Evolutionary conservation across 2,113 vertebrate species (phyloP), one percentile per base, ranked within the genome.

Genomic region (Sinocyclocheilus maitianheensis): DNA sequence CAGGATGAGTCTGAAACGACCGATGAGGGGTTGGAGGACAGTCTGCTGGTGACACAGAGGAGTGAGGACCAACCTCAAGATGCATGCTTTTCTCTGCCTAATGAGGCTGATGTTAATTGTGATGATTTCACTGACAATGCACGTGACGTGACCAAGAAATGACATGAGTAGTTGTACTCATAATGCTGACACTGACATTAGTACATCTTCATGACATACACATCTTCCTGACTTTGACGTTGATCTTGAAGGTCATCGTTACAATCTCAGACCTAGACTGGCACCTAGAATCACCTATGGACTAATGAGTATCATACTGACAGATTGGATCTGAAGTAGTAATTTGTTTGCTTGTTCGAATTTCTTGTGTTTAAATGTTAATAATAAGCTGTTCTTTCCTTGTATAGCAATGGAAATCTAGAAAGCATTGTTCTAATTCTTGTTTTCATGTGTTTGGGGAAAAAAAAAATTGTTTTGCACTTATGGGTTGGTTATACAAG

Each of bases 231-330:
- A 84, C 81, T 24, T 53, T 46, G 81, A 81, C 20, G 4, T 10
- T 74, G 18, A 22, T 20, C 16, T 9, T 1, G 53, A 58, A 7
- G 58, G 8, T 9, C 11, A 18, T 48, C 13, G 37, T 3, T 81
- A 83, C 46, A 20, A 71, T 71, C 26, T 83, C 9, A 75, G 82
- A 40, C 67, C 82, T 40, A 74, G 82, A 40, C 26, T 20, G 14
- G 48, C 30, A 13, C 82, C 82, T 37, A 84, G 82, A 75, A 72
- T 84, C 46, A 84, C 69, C 0, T 74, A 55, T 84, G 65, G 48
- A 84, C 46, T 12, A 84, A 84, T 2, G 9, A 58, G 11, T 74
- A 60, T 24, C 24, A 84, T 60, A 74, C 26, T 14, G 48, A 84
- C 12, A 74, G 37, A 26, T 11, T 75, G 2, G 48, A 84, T 12